Base-by-base conservation (phyloP, 2,113 vertebrate genomes). In the Lipophrys pholis region DNA sequence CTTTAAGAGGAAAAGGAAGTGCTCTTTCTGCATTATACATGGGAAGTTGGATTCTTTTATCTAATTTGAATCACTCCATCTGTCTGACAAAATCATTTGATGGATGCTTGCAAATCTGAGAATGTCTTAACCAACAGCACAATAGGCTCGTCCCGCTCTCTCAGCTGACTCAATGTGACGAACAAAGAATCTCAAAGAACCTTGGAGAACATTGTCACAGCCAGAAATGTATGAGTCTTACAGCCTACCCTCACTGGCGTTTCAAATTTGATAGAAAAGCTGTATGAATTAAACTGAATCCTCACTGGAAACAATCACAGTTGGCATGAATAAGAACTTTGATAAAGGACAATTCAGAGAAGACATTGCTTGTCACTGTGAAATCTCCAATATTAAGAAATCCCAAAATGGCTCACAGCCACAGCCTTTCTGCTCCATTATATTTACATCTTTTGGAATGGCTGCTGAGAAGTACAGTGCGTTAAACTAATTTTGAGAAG, bases 31-130 rank as follows among this genome's bases (percentile, higher is more conserved):
- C 57, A 72, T 85, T 58, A 53, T 50, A 40, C 66, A 70, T 64
- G 40, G 55, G 39, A 41, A 81, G 59, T 52, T 51, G 7, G 38
- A 75, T 81, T 84, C 43, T 49, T 86, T 86, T 63, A 85, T 81
- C 71, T 55, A 35, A 56, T 78, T 69, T 66, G 57, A 87, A 78
- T 89, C 59, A 71, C 57, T 69, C 66, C 67, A 85, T 84, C 78
- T 79, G 76, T 75, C 41, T 73, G 53, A 78, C 67, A 78, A 45
- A 81, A 43, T 71, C 41, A 55, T 81, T 76, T 40, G 51, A 81
- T 77, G 76, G 60, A 56, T 35, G 12, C 21, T 0, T 43, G 41
- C 60, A 69, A 82, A 74, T 77, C 50, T 16, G 57, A 74, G 73
- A 81, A 73, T 73, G 64, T 71, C 57, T 76, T 53, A 65, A 60